These are phyloP conservation scores for Ophion ventricosus DNA, from an alignment of 2,888 invertebrate genomes.

Conservation along the genomic window DNA sequence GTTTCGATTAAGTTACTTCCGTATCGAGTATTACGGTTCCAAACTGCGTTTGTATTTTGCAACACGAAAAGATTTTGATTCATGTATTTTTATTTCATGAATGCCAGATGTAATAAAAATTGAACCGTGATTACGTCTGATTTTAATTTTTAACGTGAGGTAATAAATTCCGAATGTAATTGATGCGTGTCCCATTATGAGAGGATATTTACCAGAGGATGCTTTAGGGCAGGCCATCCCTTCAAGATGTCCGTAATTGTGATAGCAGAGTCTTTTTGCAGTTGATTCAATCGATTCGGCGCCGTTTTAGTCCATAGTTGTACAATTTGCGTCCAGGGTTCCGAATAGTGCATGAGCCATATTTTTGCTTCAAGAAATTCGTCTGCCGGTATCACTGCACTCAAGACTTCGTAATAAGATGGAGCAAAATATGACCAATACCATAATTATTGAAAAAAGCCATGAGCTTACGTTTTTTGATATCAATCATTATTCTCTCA, in stretches of 20 bases:
- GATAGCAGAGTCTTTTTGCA: background rate
- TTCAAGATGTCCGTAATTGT: constrained; percentile 23
- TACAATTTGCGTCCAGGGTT: constrained; percentile 43
- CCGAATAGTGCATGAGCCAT: constrained; percentile 35
- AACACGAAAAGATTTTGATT: background rate
- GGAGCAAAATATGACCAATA: background rate
- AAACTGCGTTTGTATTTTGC: too few relatives aligned
- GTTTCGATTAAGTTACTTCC: too few relatives aligned
- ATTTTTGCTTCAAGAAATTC: constrained; percentile 26
- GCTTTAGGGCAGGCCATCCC: constrained; percentile 39
- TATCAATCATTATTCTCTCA: background rate
- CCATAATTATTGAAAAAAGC: too few relatives aligned
- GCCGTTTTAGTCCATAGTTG: constrained; percentile 29
- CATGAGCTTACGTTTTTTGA: background rate
- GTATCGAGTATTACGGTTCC: too few relatives aligned
- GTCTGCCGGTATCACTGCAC: constrained; percentile 23
- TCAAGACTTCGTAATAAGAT: background rate
- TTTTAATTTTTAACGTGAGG: background rate
- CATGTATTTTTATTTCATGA: too few relatives aligned
- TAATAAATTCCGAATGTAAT: background rate
- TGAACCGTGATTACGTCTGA: background rate
- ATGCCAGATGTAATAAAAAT: too few relatives aligned
- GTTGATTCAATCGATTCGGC: constrained; percentile 30
- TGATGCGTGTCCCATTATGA: background rate
- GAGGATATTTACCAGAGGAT: constrained; percentile 36